Conservation (phyloP, 2,113 vertebrate species). For the Sturnira hondurensis region DNA sequence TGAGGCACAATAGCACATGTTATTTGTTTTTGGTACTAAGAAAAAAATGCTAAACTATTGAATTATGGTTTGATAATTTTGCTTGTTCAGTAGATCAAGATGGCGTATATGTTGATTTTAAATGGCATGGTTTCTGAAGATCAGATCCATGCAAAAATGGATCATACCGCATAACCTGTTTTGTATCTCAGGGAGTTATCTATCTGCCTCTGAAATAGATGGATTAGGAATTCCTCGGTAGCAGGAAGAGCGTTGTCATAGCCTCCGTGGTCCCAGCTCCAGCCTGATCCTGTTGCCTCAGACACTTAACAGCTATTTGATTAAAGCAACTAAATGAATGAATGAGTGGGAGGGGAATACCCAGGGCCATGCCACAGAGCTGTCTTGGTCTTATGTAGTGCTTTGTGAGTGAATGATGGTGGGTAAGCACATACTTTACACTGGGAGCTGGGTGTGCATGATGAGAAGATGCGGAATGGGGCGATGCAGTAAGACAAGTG, state of each 20-base stretch:
- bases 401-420: neutral
- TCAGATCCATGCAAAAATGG: neutral
- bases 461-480: neutral
- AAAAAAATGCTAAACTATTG: neutral
- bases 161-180: neutral
- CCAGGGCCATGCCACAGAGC: neutral
- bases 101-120: neutral
- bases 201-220: neutral
- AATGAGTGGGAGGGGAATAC: neutral
- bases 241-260: neutral
- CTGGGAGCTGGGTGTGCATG: fast-evolving
- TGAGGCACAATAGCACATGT: neutral
- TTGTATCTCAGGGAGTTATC: neutral
- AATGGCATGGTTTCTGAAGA: neutral
- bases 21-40: neutral
- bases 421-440: neutral
- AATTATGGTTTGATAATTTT: constrained; percentile 12
- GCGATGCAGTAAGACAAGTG: neutral
- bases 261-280: neutral
- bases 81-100: neutral
- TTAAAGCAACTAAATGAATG: neutral
- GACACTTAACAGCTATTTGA: neutral
- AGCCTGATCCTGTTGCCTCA: neutral
- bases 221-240: neutral
- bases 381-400: neutral